A percentile compares a stretch with the other conserved stretches of the same genome.
Evolutionary conservation across 2,113 vertebrate species (phyloP).

Genomic region (Ammospiza nelsoni): DNA sequence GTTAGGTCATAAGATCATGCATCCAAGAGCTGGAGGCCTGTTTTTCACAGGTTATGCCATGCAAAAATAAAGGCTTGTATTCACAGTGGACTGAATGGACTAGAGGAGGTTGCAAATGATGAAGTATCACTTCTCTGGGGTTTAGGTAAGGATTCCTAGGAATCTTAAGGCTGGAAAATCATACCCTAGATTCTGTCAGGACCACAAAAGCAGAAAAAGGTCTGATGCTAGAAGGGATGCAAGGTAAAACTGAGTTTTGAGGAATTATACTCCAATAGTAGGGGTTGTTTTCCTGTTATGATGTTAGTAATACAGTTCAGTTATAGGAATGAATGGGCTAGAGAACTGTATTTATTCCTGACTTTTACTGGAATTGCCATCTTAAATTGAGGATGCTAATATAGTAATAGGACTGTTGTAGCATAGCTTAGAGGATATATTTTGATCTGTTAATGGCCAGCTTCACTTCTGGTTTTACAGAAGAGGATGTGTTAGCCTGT

Average conservation of each 20-base stretch:
- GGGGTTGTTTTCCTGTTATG: background rate
- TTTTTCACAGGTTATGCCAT: background rate
- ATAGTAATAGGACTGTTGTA: background rate
- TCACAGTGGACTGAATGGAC: background rate
- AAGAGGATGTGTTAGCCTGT: background rate
- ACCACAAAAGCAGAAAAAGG: background rate
- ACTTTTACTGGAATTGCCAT: background rate
- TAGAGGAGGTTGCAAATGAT: background rate
- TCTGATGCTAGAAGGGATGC: background rate
- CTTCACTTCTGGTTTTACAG: background rate
- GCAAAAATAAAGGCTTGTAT: background rate
- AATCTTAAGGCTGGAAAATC: background rate
- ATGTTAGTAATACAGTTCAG: background rate
- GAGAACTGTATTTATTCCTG: background rate
- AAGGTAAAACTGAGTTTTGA: background rate
- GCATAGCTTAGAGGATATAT: background rate
- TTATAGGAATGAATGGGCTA: background rate
- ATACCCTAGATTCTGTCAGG: background rate
- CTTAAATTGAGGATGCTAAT: background rate
- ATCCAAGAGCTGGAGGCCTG: background rate
- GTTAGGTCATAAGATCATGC: background rate
- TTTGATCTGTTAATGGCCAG: background rate
- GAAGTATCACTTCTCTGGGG: background rate
- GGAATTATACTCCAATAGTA: background rate
- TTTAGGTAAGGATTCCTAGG: background rate